Conservation (phyloP, 2,888 invertebrate genomes). For the Embidobia sp. region DNA sequence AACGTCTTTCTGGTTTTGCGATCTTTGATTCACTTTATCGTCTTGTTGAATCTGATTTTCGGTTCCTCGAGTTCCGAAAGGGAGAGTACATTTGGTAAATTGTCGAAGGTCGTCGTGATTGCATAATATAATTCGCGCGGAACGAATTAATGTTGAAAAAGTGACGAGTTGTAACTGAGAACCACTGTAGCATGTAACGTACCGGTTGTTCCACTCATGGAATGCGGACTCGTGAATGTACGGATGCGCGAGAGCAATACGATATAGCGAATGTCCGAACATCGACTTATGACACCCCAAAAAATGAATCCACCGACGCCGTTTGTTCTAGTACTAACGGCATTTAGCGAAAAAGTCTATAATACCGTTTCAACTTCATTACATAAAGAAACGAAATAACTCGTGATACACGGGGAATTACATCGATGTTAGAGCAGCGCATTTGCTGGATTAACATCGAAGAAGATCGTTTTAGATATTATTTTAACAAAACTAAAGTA, state of each 20-base stretch:
- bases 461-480: too few species aligned
- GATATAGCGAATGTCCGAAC: constrained; percentile 39
- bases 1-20: too few species aligned
- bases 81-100: constrained; percentile 51
- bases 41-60: constrained; percentile 15
- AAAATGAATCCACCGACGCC: constrained; percentile 17
- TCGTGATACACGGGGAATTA: too few species aligned
- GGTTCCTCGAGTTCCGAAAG: constrained; percentile 43
- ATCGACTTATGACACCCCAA: constrained; percentile 49
- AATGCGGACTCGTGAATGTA: constrained; percentile 78
- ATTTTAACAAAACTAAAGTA: too few species aligned
- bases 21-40: too few species aligned
- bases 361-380: too few species aligned
- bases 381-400: too few species aligned
- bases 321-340: not conserved
- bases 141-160: constrained; percentile 42
- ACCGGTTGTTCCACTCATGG: constrained; percentile 82
- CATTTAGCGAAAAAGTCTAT: too few species aligned
- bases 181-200: constrained; percentile 80
- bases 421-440: too few species aligned
- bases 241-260: constrained; percentile 66
- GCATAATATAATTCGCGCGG: constrained; percentile 55
- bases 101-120: constrained; percentile 48
- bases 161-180: constrained; percentile 72
- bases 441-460: too few species aligned